These are phyloP conservation scores for Acromyrmex echinatior DNA, from an alignment of 1,140 invertebrate genomes.

Conservation along the genomic window DNA sequence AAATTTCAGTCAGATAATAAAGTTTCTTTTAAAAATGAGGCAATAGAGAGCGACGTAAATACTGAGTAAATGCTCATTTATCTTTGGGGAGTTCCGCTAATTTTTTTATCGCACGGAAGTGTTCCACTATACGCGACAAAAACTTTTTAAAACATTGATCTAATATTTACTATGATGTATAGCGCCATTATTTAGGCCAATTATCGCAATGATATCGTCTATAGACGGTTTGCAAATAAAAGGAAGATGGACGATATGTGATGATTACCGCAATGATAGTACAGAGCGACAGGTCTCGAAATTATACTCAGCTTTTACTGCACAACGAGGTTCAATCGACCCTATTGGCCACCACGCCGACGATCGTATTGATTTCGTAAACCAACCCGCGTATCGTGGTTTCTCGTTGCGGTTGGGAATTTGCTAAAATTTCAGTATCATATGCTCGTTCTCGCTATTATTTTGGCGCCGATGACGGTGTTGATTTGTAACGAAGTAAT, in stretches of 20 bases:
- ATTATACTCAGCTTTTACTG: constrained; percentile 58
- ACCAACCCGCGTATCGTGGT: constrained; percentile 58
- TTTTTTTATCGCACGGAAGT: background rate
- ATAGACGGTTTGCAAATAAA: constrained; percentile 29
- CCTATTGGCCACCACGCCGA: constrained; percentile 47
- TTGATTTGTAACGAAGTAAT: constrained; percentile 38
- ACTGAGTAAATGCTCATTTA: background rate
- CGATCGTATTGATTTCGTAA: constrained; percentile 64
- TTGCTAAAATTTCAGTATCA: constrained; percentile 59
- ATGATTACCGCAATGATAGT: constrained; percentile 39
- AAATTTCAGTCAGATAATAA: background rate
- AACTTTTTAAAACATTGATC: background rate
- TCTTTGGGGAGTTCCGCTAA: constrained; percentile 4
- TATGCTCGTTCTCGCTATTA: constrained; percentile 47
- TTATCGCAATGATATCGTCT: constrained; percentile 33
- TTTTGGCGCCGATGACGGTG: constrained; percentile 33
- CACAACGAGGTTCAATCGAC: constrained; percentile 33
- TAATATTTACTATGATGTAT: constrained; percentile 39
- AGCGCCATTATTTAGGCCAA: constrained; percentile 30
- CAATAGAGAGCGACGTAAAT: background rate
- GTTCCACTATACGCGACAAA: background rate
- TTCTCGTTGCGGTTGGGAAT: constrained; percentile 56
- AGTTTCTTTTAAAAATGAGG: constrained; percentile 4
- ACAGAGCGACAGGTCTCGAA: constrained; percentile 37
- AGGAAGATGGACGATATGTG: constrained; percentile 45